Evolutionary conservation across 1,140 invertebrate genomes (phyloP), one percentile per base, ranked within the genome.

Genomic region (Geopemphigus sp.): DNA sequence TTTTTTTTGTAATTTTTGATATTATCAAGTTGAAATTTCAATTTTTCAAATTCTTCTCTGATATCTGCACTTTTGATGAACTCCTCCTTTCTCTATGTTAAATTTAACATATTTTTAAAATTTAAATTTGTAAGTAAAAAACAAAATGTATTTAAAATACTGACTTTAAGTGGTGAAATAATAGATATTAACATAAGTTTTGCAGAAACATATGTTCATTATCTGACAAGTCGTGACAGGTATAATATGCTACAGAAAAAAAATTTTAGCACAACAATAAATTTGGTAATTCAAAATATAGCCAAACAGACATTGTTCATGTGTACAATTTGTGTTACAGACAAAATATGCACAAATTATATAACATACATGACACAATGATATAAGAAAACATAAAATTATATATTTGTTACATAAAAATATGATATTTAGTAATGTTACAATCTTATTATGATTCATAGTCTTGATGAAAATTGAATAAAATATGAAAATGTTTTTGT

Each of bases 111-210:
- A 4, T 5, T 50, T 63, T 19, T 63, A 22, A 61, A 19, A 63
- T 12, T 6, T 6, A 29, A 45, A 19, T 50, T n/a, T 15, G 15
- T 47, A 59, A n/a, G 19, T 17, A 19, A 2, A 14, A 57, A 4
- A 73, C 19, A 22, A 57, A 74, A 57, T 19, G 4, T 10, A 45
- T n/a, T 54, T 57, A 22, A 39, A 57, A 61, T 5, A 63, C 78
- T 53, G 0, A 82, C 76, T 61, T 82, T 72, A 47, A 83, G 81
- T 81, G 82, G 83, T 22, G 83, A 74, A 1, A 82, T n/a, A 0
- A 82, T 82, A 57, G 81, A 81, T 45, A 81, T 63, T n/a, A 83
- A 66, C 56, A 82, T 81, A 56, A 83, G 68, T 80, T 83, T 83
- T 15, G 82, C 82, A 14, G 83, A 83, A 39, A 39, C 29, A n/a